Evolutionary conservation across 2,113 vertebrate genomes (phyloP).

Genomic region (Rattus rattus): DNA sequence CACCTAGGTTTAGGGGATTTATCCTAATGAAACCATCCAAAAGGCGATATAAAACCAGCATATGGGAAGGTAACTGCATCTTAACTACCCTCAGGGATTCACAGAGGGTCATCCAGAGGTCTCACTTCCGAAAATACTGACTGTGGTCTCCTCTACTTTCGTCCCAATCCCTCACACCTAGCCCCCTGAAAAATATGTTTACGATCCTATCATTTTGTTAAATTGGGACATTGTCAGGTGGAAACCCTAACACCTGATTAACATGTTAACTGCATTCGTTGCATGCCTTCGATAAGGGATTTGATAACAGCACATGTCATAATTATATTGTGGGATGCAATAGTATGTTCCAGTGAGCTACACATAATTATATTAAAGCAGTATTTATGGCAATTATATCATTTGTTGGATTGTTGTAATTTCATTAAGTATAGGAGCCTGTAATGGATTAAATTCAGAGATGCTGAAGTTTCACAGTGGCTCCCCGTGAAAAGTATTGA

Average conservation of each 20-base stretch:
- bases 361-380: slow-evolving; percentile 76
- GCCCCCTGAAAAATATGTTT: slow-evolving; percentile 28
- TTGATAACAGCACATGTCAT: slow-evolving; percentile 63
- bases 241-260: slow-evolving; percentile 56
- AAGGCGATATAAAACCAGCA: neutral
- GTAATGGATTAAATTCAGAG: slow-evolving; percentile 74
- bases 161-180: neutral
- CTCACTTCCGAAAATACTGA: slow-evolving; percentile 3
- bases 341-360: slow-evolving; percentile 68
- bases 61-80: neutral
- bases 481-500: slow-evolving; percentile 48
- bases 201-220: slow-evolving; percentile 38
- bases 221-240: slow-evolving; percentile 32
- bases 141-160: neutral
- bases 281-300: slow-evolving; percentile 59
- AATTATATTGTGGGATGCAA: slow-evolving; percentile 75
- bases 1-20: slow-evolving; percentile 19
- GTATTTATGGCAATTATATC: slow-evolving; percentile 77
- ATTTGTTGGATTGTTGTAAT: slow-evolving; percentile 77
- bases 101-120: neutral
- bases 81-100: neutral
- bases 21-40: neutral
- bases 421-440: slow-evolving; percentile 70
- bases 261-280: slow-evolving; percentile 48
- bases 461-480: slow-evolving; percentile 53